phyloP scores from a whole-genome alignment of 2,888 invertebrate species.

The Maniola hyperantus region DNA sequence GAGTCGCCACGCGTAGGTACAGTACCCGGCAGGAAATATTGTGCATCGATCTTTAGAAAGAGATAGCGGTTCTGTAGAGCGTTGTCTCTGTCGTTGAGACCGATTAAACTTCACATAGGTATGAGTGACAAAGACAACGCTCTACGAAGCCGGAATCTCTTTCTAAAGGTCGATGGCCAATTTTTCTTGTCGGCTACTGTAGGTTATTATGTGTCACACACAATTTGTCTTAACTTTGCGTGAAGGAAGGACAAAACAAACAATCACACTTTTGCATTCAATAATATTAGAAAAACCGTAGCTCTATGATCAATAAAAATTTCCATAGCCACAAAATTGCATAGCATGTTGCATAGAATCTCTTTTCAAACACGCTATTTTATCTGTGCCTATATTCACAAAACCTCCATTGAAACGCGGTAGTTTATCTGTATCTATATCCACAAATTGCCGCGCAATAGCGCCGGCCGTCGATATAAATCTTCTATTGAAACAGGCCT shows the following conservation, averaged over 20 bases:
- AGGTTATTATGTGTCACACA: too few species aligned
- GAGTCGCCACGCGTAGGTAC: too few species aligned
- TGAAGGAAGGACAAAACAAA: neutral
- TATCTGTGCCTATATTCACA: constrained; percentile 20
- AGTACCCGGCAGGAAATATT: too few species aligned
- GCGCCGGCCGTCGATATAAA: constrained; percentile 73
- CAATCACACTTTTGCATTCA: neutral
- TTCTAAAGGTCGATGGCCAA: too few species aligned
- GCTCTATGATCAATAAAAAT: constrained; percentile 3
- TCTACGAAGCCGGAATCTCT: too few species aligned
- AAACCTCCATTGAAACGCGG: constrained; percentile 23
- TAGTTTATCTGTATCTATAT: constrained; percentile 70
- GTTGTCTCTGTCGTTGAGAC: too few species aligned
- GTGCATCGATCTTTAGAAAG: too few species aligned
- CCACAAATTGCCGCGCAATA: constrained; percentile 79
- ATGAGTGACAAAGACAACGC: too few species aligned
- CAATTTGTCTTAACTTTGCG: too few species aligned
- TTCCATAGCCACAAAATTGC: neutral
- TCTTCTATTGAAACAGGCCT: constrained; percentile 60
- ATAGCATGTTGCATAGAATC: constrained; percentile 4
- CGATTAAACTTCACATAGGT: too few species aligned
- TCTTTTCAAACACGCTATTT: constrained; percentile 15
- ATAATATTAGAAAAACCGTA: neutral
- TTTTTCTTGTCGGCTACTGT: too few species aligned
- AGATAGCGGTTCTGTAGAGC: too few species aligned